Base-by-base conservation (phyloP, 1,140 invertebrate genomes). In the Neuroterus valhalla region DNA sequence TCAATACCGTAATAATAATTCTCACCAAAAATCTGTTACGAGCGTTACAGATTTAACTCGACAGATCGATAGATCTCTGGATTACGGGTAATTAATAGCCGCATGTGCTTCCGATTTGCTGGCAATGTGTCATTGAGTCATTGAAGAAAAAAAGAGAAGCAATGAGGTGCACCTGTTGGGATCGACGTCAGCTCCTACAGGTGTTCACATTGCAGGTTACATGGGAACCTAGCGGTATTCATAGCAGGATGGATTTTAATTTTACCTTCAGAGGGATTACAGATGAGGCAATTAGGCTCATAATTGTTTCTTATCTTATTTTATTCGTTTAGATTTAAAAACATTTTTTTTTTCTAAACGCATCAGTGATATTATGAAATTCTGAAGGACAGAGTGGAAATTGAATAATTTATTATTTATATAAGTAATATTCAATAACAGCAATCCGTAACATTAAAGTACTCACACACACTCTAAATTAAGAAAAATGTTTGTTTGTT, bases 91-190 rank as follows among this genome's bases (percentile, higher is more conserved):
- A 86, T 86, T 84, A 79, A 86, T 83, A 81, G 80, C 46, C 79
- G 68, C 83, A 78, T 79, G 80, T 82, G 81, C 68, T 76, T 70
- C 46, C 62, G 75, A 84, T 84, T 81, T 71, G 80, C 73, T 81
- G 83, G 75, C 78, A 69, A 66, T 66, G 73, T 79, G 72, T 81
- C 78, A 81, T 75, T 80, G 77, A 62, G 70, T 74, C 52, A 48
- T 43, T 66, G 69, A 71, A 52, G 19, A 80, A 68, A 6, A 48
- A 55, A 76, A 66, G 15, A 45, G 66, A 19, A 15, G 66, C 75
- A 66, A 46, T 76, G 66, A 72, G 55, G 66, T 48, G 31, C 74
- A 78, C 66, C 70, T 82, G 81, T 74, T 77, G 38, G 23, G 72
- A 21, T 71, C 44, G 69, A 46, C 46, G 68, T 70, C 50, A 75